These are phyloP conservation scores for Acrocephalus arundinaceus DNA, from an alignment of 2,113 vertebrate genomes.

Conservation along the genomic window DNA sequence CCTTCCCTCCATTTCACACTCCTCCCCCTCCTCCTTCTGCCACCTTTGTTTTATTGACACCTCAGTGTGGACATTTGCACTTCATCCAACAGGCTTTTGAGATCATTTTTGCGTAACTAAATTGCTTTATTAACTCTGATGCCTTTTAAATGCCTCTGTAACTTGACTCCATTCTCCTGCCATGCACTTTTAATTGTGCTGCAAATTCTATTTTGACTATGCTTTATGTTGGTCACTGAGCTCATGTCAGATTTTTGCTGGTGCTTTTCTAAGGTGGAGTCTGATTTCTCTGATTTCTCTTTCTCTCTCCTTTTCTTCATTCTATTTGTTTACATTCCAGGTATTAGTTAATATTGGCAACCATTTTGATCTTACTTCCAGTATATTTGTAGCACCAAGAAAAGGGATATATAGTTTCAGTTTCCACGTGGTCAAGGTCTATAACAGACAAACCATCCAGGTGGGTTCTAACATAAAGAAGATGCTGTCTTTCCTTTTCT, in stretches of 20 bases:
- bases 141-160: slow-evolving; percentile 10
- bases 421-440: slow-evolving; percentile 99
- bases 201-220: not conserved
- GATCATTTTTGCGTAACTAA: not conserved
- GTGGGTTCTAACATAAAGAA: slow-evolving; percentile 74
- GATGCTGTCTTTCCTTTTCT: not conserved
- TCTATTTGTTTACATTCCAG: slow-evolving; percentile 74
- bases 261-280: not conserved
- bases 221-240: not conserved
- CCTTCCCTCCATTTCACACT: not conserved
- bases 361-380: slow-evolving; percentile 97
- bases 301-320: not conserved
- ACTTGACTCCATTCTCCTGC: not conserved
- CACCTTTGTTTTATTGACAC: not conserved
- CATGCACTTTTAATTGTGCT: slow-evolving; percentile 26
- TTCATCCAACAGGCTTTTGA: not conserved
- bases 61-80: not conserved
- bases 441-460: slow-evolving; percentile 99
- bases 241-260: not conserved
- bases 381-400: slow-evolving; percentile 95
- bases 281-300: slow-evolving; percentile 34
- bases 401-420: slow-evolving; percentile 99
- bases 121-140: slow-evolving; percentile 12
- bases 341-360: slow-evolving; percentile 99
- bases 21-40: not conserved